Evolutionary conservation across 2,888 invertebrate genomes (phyloP).

Genomic region (Iselma pallidipennis): DNA sequence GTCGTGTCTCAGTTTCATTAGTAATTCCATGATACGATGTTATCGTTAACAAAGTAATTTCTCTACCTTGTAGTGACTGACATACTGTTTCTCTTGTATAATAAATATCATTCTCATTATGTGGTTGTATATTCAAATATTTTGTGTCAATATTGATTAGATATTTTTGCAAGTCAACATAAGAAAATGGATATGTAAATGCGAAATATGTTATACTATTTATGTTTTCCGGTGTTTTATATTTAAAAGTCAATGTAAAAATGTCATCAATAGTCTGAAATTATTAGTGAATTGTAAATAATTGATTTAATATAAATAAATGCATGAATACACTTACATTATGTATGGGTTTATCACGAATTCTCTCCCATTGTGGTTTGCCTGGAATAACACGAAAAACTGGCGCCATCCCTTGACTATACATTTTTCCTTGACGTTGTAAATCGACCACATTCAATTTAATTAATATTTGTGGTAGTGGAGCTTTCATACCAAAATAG

Average conservation of each 20-base stretch:
- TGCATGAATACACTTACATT: constrained; percentile 60
- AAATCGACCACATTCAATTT: constrained; percentile 85
- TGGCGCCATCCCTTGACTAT: constrained; percentile 88
- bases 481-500: constrained; percentile 76
- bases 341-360: constrained; percentile 77
- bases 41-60: constrained; percentile 82
- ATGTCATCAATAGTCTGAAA: constrained; percentile 71
- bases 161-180: constrained; percentile 76
- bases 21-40: constrained; percentile 79
- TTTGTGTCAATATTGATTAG: constrained; percentile 70
- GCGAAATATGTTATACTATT: constrained; percentile 82
- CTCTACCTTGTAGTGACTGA: constrained; percentile 75
- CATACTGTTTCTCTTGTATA: constrained; percentile 81
- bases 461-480: constrained; percentile 62
- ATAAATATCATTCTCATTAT: constrained; percentile 72
- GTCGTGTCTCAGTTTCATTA: constrained; percentile 69
- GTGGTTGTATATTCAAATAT: constrained; percentile 56
- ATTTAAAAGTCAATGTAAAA: constrained; percentile 76
- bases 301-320: constrained; percentile 6
- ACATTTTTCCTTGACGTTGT: constrained; percentile 89
- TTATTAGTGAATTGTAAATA: neutral
- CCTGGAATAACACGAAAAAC: constrained; percentile 77
- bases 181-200: constrained; percentile 90
- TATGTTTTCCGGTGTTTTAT: constrained; percentile 69
- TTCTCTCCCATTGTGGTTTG: constrained; percentile 81